Evolutionary conservation across 2,888 invertebrate species (phyloP).

Genomic region (Poecilobothrus nobilitatus): DNA sequence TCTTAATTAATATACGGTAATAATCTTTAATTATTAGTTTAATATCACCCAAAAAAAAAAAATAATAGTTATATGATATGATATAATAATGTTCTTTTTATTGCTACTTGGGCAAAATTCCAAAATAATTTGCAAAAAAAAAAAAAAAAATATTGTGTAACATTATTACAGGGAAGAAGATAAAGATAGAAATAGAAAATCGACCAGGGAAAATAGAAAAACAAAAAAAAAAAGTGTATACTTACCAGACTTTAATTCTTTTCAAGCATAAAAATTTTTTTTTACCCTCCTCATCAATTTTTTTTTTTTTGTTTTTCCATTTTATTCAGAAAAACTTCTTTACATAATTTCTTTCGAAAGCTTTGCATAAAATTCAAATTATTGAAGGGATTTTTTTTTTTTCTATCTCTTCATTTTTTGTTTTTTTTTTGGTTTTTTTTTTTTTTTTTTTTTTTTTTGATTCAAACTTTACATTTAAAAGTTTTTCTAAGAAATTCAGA

Average conservation of each 20-base stretch:
- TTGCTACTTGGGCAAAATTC: too few species aligned
- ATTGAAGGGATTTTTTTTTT: not conserved
- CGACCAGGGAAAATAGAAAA: not conserved
- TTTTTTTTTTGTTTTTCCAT: not conserved
- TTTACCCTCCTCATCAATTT: not conserved
- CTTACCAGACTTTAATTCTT: constrained; percentile 7
- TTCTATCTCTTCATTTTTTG: not conserved
- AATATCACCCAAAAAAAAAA: too few species aligned
- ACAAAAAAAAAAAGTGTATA: not conserved
- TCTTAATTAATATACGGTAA: too few species aligned
- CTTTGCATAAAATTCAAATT: constrained; percentile 10
- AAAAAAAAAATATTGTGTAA: not conserved
- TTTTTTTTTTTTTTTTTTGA: not conserved
- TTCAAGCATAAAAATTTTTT: constrained; percentile 5
- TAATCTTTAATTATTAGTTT: too few species aligned
- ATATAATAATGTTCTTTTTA: too few species aligned
- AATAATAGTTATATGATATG: too few species aligned
- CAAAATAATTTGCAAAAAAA: too few species aligned
- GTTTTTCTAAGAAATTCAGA: not conserved
- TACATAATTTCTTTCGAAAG: constrained; percentile 10
- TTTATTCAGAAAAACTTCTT: not conserved
- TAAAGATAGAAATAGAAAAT: not conserved
- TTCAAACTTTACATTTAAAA: not conserved
- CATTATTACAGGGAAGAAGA: not conserved
- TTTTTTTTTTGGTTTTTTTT: not conserved